Conservation (phyloP, 92 coral and sea anemone species). For the Meandrina meandrites region DNA sequence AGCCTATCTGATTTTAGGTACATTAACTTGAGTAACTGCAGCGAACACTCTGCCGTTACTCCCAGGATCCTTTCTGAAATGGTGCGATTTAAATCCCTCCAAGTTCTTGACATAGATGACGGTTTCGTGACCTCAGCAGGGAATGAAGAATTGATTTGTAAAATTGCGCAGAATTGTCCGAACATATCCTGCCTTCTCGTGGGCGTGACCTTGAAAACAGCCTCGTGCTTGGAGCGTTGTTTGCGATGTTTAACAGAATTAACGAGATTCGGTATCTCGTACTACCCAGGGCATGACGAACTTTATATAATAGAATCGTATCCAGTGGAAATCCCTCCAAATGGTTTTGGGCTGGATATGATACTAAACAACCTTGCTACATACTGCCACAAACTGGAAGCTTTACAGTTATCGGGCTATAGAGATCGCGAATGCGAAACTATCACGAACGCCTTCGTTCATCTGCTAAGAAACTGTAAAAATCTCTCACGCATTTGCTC, state of each 20-base stretch:
- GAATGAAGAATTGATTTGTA: slow-evolving; percentile 49
- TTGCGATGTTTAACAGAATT: slow-evolving; percentile 58
- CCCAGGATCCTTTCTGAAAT: slow-evolving; percentile 35
- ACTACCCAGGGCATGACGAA: slow-evolving; percentile 42
- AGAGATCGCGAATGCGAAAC: slow-evolving; percentile 61
- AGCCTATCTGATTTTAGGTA: slow-evolving; percentile 43
- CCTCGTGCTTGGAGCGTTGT: slow-evolving; percentile 57
- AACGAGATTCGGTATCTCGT: slow-evolving; percentile 64
- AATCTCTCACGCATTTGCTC: slow-evolving; percentile 60
- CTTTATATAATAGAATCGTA: background rate
- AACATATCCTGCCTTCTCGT: slow-evolving; percentile 49
- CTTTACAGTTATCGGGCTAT: slow-evolving; percentile 64
- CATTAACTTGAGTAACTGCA: slow-evolving; percentile 59
- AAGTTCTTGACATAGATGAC: slow-evolving; percentile 55
- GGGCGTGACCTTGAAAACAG: slow-evolving; percentile 50
- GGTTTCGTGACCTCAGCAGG: slow-evolving; percentile 43
- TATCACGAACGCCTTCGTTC: slow-evolving; percentile 64
- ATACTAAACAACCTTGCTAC: slow-evolving; percentile 59
- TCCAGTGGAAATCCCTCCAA: slow-evolving; percentile 31
- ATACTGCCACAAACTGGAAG: slow-evolving; percentile 67
- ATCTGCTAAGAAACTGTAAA: slow-evolving; percentile 58
- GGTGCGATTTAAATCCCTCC: slow-evolving; percentile 43
- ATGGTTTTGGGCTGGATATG: slow-evolving; percentile 65
- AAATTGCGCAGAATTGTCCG: slow-evolving; percentile 42
- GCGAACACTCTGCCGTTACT: slow-evolving; percentile 43